phyloP scores from a whole-genome alignment of 2,113 vertebrate genomes.

The Oxyura jamaicensis region DNA sequence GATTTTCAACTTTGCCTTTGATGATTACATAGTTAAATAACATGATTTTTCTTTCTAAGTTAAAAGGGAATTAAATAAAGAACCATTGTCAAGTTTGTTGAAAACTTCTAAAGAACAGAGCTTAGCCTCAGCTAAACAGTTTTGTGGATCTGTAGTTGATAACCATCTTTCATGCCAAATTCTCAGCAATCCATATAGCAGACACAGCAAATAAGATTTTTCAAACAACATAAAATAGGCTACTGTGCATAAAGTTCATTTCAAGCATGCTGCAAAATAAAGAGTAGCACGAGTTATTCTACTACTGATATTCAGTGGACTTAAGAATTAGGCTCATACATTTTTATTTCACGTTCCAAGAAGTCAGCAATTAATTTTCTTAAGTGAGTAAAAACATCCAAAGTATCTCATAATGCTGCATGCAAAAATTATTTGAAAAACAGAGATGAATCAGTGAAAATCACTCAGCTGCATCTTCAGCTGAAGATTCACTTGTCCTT shows the following conservation, averaged over 20 bases:
- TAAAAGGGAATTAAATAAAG: neutral
- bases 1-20: neutral
- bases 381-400: slow-evolving; percentile 60
- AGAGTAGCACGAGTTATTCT: slow-evolving; percentile 52
- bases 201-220: slow-evolving; percentile 38
- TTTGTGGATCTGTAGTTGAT: neutral
- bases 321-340: slow-evolving; percentile 56
- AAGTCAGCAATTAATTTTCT: slow-evolving; percentile 66
- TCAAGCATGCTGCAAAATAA: slow-evolving; percentile 52
- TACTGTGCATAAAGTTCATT: slow-evolving; percentile 28
- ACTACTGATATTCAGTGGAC: slow-evolving; percentile 39
- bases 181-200: slow-evolving; percentile 7
- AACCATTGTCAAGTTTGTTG: slow-evolving; percentile 2
- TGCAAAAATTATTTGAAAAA: slow-evolving; percentile 70
- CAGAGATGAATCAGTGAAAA: slow-evolving; percentile 59
- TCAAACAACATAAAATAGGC: slow-evolving; percentile 32
- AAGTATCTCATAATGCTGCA: slow-evolving; percentile 58
- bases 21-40: neutral
- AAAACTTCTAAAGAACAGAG: slow-evolving; percentile 8
- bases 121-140: neutral
- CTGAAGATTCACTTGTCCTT: slow-evolving; percentile 52
- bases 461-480: slow-evolving; percentile 19
- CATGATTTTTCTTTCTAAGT: neutral
- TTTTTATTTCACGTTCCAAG: slow-evolving; percentile 69
- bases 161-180: neutral